Base-by-base conservation (phyloP, 2,113 vertebrate species). In the Acanthochromis polyacanthus region DNA sequence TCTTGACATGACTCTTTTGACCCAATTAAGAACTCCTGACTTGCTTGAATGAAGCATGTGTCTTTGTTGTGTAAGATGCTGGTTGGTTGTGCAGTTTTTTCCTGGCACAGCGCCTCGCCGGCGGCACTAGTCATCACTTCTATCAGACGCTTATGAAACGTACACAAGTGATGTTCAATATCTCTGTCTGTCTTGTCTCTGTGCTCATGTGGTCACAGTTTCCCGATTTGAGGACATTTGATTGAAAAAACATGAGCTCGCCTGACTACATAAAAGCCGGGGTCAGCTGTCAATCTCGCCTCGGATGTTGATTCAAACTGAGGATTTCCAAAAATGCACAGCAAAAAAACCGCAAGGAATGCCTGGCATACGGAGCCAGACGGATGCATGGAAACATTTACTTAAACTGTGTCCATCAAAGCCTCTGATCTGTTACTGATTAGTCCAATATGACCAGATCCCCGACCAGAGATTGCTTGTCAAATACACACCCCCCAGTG, bases 321-420 rank as follows among this genome's bases (percentile, higher is more conserved):
- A 92, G 86, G 86, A 92, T 90, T 92, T 89, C 84, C 86, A 90
- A 93, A 91, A 91, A 90, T 88, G 84, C 81, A 82, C 64, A 81
- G 81, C 46, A 25, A 66, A 71, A 71, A 86, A 90, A 87, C 91
- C 90, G 83, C 89, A 88, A 83, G 78, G 80, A 91, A 82, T 85
- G 80, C 68, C 72, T 80, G 66, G 69, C 71, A 72, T 66, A 71
- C 56, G 71, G 67, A 87, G 71, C 71, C 48, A 79, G 85, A 91
- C 78, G 81, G 84, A 87, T 89, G 85, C 74, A 90, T 93, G 89
- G 91, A 93, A 93, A 91, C 89, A 89, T 93, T 91, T 89, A 92
- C 89, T 92, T 90, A 91, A 83, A 91, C 76, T 67, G 60, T 91
- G 89, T 91, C 88, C 73, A 80, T 94, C 92, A 93, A 88, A 90